Base-by-base conservation (phyloP, 2,797 vertebrate species). In the Taenioides sp. region DNA sequence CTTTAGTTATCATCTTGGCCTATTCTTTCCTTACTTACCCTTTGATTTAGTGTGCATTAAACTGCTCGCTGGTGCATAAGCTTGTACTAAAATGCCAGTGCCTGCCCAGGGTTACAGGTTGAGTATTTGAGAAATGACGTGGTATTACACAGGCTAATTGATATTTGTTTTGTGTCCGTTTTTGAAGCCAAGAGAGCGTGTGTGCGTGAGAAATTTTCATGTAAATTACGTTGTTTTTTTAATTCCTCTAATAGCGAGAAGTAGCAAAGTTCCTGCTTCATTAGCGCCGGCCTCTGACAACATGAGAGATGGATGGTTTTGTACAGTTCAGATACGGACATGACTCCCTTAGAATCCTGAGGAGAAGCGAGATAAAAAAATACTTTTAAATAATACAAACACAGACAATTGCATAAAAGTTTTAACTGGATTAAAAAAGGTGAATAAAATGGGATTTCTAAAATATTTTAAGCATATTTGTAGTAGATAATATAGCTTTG, bases 111-210 rank as follows among this genome's bases (percentile, higher is more conserved):
- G 63, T 65, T 34, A 63, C 68, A 50, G 58, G 66, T 71, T 75
- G n/a, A 10, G 70, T 79, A 76, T 76, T 69, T 66, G 23, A 81
- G 78, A 71, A 50, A 71, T 69, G 65, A 75, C 75, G 65, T 67
- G 73, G 71, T 75, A 81, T 81, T 79, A 73, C 71, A 71, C 27
- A 52, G 72, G 60, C 69, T 81, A 80, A 85, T 80, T 86, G 73
- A 85, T 85, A 83, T 86, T 86, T 87, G 79, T 81, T 84, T 87
- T 79, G 64, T 61, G 71, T 83, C 74, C 78, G 74, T 74, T 78
- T 34, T 9, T 83, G 77, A 64, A 80, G 68, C 68, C 0, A 64
- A 71, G 78, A 85, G 83, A 86, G 70, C 80, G 69, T 69, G 55
- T 43, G 22, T 14, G 54, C 12, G 65, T 62, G n/a, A 74, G 72